Evolutionary conservation across 2,113 vertebrate genomes (phyloP), one percentile per base, ranked within the genome.

Genomic region (Labeo catla): DNA sequence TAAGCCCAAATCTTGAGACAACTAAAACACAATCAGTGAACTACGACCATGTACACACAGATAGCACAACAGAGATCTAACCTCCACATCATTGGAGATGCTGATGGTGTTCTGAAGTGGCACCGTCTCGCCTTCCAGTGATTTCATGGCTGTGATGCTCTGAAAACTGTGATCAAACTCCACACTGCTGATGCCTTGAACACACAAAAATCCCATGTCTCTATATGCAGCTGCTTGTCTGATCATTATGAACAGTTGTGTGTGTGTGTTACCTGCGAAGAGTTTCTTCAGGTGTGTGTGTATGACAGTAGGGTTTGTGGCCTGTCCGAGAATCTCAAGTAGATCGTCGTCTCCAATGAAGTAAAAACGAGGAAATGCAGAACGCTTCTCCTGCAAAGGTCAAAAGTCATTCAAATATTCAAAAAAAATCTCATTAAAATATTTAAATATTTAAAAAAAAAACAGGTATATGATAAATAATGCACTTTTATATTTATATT

Each of bases 311-410:
- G 97, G 96, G 92, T 97, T 99, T 0, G 93, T 99, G 21, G 98
- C 97, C 87, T 99, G 98, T 85, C 98, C 98, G 86, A 99, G 93
- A 89, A 99, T 98, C 94, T 99, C 98, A 89, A 99, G 73, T 84
- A 99, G 95, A 89, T 99, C 98, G 90, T 99, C 98, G 87, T 99
- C 98, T 45, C 98, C 98, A 88, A 99, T 96, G 68, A 99, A 99
- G 92, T 99, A 99, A 93, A 99, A 99, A 54, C 98, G 95, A 63
- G 98, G 97, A 91, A 99, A 99, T 9, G 97, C 96, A 63, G 97
- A 98, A 0, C 98, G 97, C 65, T 99, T 99, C 92, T 99, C 98
- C 98, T 99, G 88, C 80, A 77, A 16, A 8, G 4, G 39, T 21
- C 59, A 0, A 23, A 61, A n/a, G 19, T 73, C 9, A 74, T n/a